Conservation (phyloP, 2,888 invertebrate species). For the Nipponacmea schrenckii region DNA sequence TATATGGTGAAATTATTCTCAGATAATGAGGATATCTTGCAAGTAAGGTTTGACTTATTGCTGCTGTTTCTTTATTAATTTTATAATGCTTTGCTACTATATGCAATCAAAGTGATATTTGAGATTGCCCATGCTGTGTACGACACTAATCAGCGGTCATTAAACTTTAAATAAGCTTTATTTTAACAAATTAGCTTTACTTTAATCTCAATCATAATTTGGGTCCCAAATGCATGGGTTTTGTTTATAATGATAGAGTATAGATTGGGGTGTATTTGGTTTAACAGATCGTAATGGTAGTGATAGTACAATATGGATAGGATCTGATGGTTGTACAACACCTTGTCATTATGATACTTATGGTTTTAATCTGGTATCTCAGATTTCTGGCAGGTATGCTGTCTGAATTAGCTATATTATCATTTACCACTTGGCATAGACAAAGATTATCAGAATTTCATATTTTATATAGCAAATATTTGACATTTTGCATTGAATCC, state of each 20-base stretch:
- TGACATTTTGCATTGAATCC: neutral
- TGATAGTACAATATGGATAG: conserved; percentile 81
- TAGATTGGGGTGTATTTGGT: conserved; percentile 72
- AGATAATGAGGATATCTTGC: conserved; percentile 72
- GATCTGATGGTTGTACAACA: conserved; percentile 87
- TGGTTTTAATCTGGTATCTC: conserved; percentile 91
- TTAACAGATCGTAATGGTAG: conserved; percentile 75
- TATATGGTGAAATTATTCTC: conserved; percentile 79
- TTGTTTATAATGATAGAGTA: conserved; percentile 35
- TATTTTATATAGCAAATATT: neutral
- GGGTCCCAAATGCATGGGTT: too few relatives aligned
- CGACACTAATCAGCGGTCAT: too few relatives aligned
- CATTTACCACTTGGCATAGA: too few relatives aligned
- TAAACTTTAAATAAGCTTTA: too few relatives aligned
- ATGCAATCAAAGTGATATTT: too few relatives aligned
- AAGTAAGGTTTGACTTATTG: conserved; percentile 68
- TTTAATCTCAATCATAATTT: too few relatives aligned
- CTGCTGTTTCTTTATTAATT: neutral
- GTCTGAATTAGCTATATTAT: neutral
- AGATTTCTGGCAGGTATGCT: conserved; percentile 83
- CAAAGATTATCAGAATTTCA: neutral
- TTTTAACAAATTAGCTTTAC: too few relatives aligned
- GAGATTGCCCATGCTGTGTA: too few relatives aligned
- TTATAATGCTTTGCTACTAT: too few relatives aligned
- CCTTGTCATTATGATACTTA: conserved; percentile 95